A percentile compares a stretch with the other conserved stretches of the same genome.
These are phyloP conservation scores for Ips typographus DNA, from an alignment of 1,140 invertebrate genomes.

Conservation along the genomic window DNA sequence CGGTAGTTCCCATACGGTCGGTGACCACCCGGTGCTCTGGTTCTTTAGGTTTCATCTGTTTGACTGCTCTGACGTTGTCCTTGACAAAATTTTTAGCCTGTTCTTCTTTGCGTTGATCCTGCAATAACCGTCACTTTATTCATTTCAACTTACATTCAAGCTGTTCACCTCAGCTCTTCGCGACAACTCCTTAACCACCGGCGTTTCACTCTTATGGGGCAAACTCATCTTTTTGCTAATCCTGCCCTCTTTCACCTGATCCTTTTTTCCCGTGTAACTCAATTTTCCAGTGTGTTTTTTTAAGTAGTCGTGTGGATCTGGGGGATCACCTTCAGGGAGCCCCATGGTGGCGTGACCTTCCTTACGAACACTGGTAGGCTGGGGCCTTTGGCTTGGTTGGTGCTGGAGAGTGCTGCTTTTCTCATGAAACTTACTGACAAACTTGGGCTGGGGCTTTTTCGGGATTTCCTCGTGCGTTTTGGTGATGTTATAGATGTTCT, in stretches of 20 bases:
- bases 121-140: too few species aligned
- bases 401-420: not conserved
- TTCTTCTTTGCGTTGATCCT: too few species aligned
- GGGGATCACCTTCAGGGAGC: slow-evolving; percentile 57
- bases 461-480: slow-evolving; percentile 39
- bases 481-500: slow-evolving; percentile 54
- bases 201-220: slow-evolving; percentile 22
- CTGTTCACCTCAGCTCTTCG: too few species aligned
- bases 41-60: slow-evolving; percentile 55
- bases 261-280: slow-evolving; percentile 20
- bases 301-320: slow-evolving; percentile 59
- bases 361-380: not conserved
- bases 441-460: slow-evolving; percentile 36
- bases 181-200: slow-evolving; percentile 24
- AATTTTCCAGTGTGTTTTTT: slow-evolving; percentile 56
- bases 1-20: slow-evolving; percentile 52
- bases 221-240: slow-evolving; percentile 21
- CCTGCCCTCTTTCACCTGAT: slow-evolving; percentile 6
- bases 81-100: slow-evolving; percentile 29
- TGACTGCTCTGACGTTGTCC: slow-evolving; percentile 54
- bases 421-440: slow-evolving; percentile 29
- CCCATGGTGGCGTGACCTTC: slow-evolving; percentile 59
- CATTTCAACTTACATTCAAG: too few species aligned
- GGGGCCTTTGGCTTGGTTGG: not conserved
- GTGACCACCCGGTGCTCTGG: slow-evolving; percentile 50